Conservation (phyloP, 92 coral and sea anemone species). For the Heteractis magnifica region DNA sequence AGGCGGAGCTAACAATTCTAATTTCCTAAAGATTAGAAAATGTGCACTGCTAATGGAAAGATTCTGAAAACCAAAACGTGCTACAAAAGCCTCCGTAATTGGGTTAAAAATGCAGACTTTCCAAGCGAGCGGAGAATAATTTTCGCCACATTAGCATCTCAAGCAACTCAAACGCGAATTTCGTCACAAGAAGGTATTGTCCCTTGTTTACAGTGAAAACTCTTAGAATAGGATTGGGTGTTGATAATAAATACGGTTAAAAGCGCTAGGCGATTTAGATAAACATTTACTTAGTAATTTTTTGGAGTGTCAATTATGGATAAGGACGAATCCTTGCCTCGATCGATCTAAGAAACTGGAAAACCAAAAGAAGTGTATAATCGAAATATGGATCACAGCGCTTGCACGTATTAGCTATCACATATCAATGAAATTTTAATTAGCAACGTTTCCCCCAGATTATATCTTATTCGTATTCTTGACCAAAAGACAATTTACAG, state of each 20-base stretch:
- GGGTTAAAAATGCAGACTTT: not conserved
- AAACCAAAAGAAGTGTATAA: too few relatives aligned
- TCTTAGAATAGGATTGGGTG: not conserved
- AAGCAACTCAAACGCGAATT: not conserved
- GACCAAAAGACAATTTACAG: too few relatives aligned
- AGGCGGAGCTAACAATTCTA: constrained; percentile 20
- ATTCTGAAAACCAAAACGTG: not conserved
- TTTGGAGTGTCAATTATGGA: not conserved
- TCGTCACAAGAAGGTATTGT: not conserved
- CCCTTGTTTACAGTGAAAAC: not conserved
- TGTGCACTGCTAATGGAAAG: not conserved
- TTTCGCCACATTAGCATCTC: not conserved
- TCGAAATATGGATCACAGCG: too few relatives aligned
- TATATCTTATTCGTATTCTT: too few relatives aligned
- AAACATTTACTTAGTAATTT: not conserved
- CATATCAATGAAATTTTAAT: too few relatives aligned
- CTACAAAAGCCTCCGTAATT: not conserved
- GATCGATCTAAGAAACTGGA: too few relatives aligned
- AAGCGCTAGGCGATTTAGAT: not conserved
- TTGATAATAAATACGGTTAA: not conserved
- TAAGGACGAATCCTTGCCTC: not conserved
- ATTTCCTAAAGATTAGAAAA: not conserved
- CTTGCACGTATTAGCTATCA: too few relatives aligned
- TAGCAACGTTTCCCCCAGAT: too few relatives aligned
- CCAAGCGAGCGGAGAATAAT: not conserved